These are phyloP conservation scores for Callyntrura guangdongensis DNA, from an alignment of 2,888 invertebrate genomes.

Conservation along the genomic window DNA sequence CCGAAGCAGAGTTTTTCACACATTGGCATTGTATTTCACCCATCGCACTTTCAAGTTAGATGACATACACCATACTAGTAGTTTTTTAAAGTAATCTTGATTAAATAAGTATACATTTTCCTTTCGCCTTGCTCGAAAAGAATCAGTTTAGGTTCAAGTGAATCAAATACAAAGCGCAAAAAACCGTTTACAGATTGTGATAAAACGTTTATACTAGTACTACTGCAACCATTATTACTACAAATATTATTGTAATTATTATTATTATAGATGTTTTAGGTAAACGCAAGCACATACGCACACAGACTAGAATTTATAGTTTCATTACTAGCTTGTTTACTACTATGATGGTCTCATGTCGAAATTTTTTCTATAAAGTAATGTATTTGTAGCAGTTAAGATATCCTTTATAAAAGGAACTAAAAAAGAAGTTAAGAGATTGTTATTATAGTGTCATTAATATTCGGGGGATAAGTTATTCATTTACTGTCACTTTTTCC, in stretches of 20 bases:
- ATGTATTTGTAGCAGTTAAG: conserved; percentile 13
- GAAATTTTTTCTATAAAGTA: not conserved
- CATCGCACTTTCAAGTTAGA: too few relatives aligned
- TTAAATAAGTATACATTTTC: too few relatives aligned
- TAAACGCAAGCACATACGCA: conserved; percentile 28
- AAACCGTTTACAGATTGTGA: conserved; percentile 68
- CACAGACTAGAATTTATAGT: conserved; percentile 15
- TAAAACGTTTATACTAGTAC: conserved; percentile 61
- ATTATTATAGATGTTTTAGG: conserved; percentile 31
- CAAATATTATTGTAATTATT: not conserved
- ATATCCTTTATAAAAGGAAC: not conserved
- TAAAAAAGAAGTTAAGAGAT: not conserved
- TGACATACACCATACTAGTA: too few relatives aligned
- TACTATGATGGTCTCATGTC: conserved; percentile 60
- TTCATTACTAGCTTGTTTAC: conserved; percentile 48
- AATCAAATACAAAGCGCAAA: conserved; percentile 7
- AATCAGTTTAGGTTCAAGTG: not conserved
- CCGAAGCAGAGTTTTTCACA: too few relatives aligned
- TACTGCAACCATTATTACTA: conserved; percentile 30
- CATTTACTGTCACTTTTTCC: not conserved
- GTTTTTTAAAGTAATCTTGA: too few relatives aligned
- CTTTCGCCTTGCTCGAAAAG: too few relatives aligned
- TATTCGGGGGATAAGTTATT: not conserved
- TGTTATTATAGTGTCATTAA: not conserved
- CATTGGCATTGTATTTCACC: too few relatives aligned